Conservation (phyloP, 37 sponge, comb jelly and placozoan genomes). For the Spongilla lacustris region DNA sequence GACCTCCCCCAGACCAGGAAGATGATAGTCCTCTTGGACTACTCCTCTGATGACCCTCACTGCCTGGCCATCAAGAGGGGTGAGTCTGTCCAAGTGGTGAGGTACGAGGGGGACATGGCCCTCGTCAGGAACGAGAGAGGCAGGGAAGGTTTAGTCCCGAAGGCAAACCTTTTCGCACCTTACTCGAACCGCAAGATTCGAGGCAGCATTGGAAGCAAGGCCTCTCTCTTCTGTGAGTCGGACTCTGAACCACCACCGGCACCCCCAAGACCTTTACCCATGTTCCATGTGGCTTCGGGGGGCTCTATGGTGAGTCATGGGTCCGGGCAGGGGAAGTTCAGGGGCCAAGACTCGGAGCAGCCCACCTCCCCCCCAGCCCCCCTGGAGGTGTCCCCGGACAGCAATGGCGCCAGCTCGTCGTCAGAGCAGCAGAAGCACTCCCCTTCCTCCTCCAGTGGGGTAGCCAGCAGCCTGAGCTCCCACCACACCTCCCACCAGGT, state of each 20-base stretch:
- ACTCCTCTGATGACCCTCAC: slow-evolving; percentile 8
- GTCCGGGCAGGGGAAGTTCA: background rate
- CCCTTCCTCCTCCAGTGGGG: slow-evolving; percentile 60
- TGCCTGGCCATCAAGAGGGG: slow-evolving; percentile 69
- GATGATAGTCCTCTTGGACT: slow-evolving; percentile 65
- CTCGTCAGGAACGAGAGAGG: slow-evolving; percentile 61
- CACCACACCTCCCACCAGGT: background rate
- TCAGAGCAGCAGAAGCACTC: slow-evolving; percentile 49
- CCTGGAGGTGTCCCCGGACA: background rate
- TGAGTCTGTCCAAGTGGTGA: slow-evolving; percentile 62
- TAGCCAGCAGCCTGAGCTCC: slow-evolving; percentile 21
- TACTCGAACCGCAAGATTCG: slow-evolving; percentile 11
- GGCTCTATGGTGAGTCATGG: background rate
- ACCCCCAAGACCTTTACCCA: background rate
- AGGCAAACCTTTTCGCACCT: slow-evolving; percentile 47
- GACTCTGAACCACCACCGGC: background rate
- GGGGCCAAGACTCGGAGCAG: background rate
- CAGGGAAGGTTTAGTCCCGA: slow-evolving; percentile 67
- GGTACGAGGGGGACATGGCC: slow-evolving; percentile 60
- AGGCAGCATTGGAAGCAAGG: background rate
- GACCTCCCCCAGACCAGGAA: slow-evolving; percentile 35
- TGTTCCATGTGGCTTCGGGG: background rate
- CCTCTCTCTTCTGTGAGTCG: background rate
- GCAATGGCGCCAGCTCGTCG: background rate
- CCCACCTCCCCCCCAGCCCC: background rate